Base-by-base conservation (phyloP, 2,113 vertebrate species). In the Syngnathus typhle region DNA sequence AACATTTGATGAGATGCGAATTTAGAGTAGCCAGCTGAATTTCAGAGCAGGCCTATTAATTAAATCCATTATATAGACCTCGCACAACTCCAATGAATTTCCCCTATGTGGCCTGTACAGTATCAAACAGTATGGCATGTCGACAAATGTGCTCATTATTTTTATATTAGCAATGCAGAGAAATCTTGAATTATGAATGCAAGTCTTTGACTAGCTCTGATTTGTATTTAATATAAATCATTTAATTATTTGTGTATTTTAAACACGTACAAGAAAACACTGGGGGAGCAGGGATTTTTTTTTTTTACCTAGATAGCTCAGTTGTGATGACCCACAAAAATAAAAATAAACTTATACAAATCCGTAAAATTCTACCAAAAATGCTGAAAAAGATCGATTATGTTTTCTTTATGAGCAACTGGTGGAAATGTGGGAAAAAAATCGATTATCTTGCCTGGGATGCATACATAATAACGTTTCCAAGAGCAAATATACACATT, bases 1-100 rank as follows among this genome's bases (percentile, higher is more conserved):
- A 69, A 51, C 54, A 72, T 81, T 75, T 69, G 76, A 73, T 79
- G 49, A 49, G 37, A 71, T 32, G 51, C 64, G 49, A 75, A 77
- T 75, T 81, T 79, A 69, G 65, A 63, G 60, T 23, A 38, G 61
- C 37, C 47, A 27, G 73, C 52, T 69, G 12, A 72, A 68, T 64
- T 64, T 56, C 69, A 75, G 32, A 12, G 65, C 79, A 62, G n/a
- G 62, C 56, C 63, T 70, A 71, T 75, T 72, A 75, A 54, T 64
- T 70, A 52, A 67, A 56, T 58, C 62, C 47, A 67, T 37, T 66
- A 55, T 72, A 76, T 47, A 71, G 72, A 76, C 59, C 68, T 47
- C 11, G 63, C 47, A 47, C 60, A 37, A 49, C 47, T 43, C 11
- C 38, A 61, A 36, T 16, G 38, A 67, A 49, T 41, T 51, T 64